A percentile compares a stretch with the other conserved stretches of the same genome.
phyloP scores from a whole-genome alignment of 2,113 vertebrate genomes.

The Origma solitaria region DNA sequence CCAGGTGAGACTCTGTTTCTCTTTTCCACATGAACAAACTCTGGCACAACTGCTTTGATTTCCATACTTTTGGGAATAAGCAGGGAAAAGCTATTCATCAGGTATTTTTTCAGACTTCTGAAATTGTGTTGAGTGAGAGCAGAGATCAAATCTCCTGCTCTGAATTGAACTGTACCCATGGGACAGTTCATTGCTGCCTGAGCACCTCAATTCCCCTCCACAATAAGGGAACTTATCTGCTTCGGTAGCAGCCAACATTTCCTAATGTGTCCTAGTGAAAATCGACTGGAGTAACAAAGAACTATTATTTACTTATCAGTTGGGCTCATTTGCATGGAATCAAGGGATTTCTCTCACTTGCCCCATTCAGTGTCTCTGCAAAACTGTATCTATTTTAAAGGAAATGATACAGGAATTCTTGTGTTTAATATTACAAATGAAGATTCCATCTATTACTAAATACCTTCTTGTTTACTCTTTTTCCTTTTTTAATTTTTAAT shows the following conservation, averaged over 20 bases:
- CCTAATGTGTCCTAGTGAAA: background rate
- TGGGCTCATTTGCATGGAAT: background rate
- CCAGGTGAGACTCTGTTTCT: background rate
- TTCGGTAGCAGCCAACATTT: background rate
- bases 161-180: background rate
- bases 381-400: background rate
- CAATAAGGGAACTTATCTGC: background rate
- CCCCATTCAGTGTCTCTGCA: background rate
- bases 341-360: background rate
- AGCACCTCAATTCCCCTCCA: background rate
- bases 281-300: background rate
- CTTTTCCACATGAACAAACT: background rate
- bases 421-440: background rate
- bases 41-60: background rate
- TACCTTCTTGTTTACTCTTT: background rate
- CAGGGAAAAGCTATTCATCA: background rate
- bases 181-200: background rate
- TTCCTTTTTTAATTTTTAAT: no score
- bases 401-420: background rate
- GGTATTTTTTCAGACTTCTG: background rate
- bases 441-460: background rate
- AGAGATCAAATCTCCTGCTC: background rate
- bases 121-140: background rate
- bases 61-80: background rate
- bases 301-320: background rate